These are phyloP conservation scores for Phalera bucephala DNA, from an alignment of 2,888 invertebrate species.

Conservation along the genomic window DNA sequence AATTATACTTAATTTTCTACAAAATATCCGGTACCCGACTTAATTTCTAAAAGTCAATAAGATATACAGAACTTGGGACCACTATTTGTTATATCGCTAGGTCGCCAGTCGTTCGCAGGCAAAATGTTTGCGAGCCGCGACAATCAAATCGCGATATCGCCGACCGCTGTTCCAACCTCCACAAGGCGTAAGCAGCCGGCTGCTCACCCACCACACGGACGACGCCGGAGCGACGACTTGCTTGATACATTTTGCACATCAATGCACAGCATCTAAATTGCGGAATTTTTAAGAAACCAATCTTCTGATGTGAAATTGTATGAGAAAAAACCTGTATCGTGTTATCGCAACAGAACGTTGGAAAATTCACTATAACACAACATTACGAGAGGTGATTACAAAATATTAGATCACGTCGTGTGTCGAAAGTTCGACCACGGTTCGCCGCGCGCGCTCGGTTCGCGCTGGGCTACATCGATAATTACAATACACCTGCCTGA, in stretches of 20 bases:
- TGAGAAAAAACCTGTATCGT: conserved; percentile 15
- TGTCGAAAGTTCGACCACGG: conserved; percentile 37
- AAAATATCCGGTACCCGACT: too few species aligned
- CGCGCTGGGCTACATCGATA: conserved; percentile 7
- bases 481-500: conserved; percentile 2
- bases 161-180: too few species aligned
- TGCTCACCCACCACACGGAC: too few species aligned
- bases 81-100: too few species aligned
- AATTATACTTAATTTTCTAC: too few species aligned
- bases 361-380: conserved; percentile 22
- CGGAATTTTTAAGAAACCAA: conserved; percentile 37
- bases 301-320: conserved; percentile 26
- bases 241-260: conserved; percentile 49
- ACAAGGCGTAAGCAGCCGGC: too few species aligned
- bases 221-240: too few species aligned
- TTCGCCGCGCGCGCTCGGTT: conserved; percentile 4
- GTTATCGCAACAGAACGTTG: conserved; percentile 26
- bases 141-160: not conserved
- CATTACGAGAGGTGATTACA: conserved; percentile 30
- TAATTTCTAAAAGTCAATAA: too few species aligned
- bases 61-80: too few species aligned
- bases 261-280: conserved; percentile 34
- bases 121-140: conserved; percentile 16
- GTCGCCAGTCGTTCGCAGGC: too few species aligned
- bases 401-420: conserved; percentile 47